Base-by-base conservation (phyloP, 2,113 vertebrate species). In the Boleophthalmus pectinirostris region DNA sequence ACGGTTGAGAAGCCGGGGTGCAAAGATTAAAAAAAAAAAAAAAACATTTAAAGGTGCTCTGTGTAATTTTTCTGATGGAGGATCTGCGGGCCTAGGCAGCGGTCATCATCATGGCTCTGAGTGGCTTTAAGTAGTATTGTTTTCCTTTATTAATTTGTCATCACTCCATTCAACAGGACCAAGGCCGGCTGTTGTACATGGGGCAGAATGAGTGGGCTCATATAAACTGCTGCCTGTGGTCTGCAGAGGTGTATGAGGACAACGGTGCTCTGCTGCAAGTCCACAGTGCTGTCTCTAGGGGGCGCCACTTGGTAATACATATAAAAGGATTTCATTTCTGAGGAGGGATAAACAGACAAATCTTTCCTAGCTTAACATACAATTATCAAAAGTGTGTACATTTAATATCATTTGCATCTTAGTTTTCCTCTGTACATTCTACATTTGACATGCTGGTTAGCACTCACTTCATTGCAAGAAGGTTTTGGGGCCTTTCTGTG, bases 141-240 rank as follows among this genome's bases (percentile, higher is more conserved):
- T 23, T 11, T 57, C 23, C 14, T 18, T 20, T 43, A 69, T 68
- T 73, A 66, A 54, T 18, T 45, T 60, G 9, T 3, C 33, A 56
- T 54, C 5, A 10, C 18, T 25, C 20, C 29, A 35, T 35, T 64
- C 29, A 25, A 16, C 29, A 97, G 96, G 95, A 95, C 3, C 95
- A 94, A 0, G 96, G 96, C 3, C 91, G 96, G 66, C 91, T 97
- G 57, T 74, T 97, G 56, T 97, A 97, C 80, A 88, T 97, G 21
- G 96, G 96, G 57, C 96, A 97, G 83, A 96, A 97, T 5, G 96
- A 97, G 70, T 97, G 96, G 96, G 95, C 95, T 12, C 96, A 97
- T 0, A 92, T 97, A 10, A 97, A 97, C 88, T 97, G 96, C 85
- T 95, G 95, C 84, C 92, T 97, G 60, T 97, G 96, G 96, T 97